A percentile compares a stretch with the other conserved stretches of the same genome.
These are phyloP conservation scores for Stichodactyla helianthus DNA, from an alignment of 64 coral and sea anemone genomes.

Conservation along the genomic window DNA sequence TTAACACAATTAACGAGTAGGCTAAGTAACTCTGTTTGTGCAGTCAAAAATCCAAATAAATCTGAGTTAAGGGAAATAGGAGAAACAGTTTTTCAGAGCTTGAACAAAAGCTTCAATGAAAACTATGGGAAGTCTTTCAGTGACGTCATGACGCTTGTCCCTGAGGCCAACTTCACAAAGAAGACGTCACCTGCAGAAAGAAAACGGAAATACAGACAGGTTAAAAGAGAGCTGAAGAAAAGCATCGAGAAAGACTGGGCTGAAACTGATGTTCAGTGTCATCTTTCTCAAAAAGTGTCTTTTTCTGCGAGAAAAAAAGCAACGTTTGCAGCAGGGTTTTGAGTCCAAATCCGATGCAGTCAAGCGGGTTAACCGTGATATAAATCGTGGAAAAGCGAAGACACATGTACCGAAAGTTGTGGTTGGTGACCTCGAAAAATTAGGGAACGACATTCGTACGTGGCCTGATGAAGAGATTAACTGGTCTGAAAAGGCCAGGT, in stretches of 20 bases:
- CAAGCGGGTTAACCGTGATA: background rate
- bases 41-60: background rate
- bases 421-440: background rate
- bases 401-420: background rate
- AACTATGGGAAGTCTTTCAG: background rate
- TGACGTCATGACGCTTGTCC: background rate
- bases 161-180: background rate
- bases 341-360: background rate
- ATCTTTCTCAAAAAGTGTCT: background rate
- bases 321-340: background rate
- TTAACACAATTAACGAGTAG: background rate
- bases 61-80: background rate
- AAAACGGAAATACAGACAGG: background rate
- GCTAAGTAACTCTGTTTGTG: background rate
- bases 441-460: background rate
- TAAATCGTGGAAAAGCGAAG: background rate
- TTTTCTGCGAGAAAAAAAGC: background rate
- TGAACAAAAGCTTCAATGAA: slow-evolving; percentile 19
- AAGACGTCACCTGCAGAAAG: background rate
- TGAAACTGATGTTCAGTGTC: background rate
- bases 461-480: slow-evolving; percentile 3
- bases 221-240: background rate
- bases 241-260: background rate
- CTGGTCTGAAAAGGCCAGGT: slow-evolving; percentile 5
- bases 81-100: background rate